Evolutionary conservation across 2,888 invertebrate genomes (phyloP), one percentile per base, ranked within the genome.

Genomic region (Drosophila sordidapex): DNA sequence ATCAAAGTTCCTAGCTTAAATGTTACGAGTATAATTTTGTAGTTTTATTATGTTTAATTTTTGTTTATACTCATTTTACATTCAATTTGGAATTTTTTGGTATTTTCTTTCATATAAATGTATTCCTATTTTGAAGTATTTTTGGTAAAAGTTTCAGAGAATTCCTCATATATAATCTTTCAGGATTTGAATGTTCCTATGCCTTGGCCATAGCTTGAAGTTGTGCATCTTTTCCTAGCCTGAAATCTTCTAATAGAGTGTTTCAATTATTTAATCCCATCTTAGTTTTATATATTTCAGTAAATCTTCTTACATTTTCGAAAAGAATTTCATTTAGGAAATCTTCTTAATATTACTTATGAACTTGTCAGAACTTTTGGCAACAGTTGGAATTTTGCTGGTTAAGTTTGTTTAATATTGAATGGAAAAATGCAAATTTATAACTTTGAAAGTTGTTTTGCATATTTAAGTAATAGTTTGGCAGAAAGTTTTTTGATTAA

Each of bases 391-490:
- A 18, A 11, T 27, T 54, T 18, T 11, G 18, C 6, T 4, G 25
- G 35, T 35, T 15, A 18, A 13, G 18, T 25, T 21, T 15, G 15
- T 1, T 25, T 18, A 2, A 27, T n/a, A 29, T 56, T n/a, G 25
- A 56, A 29, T 38, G 13, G 11, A 2, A n/a, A 54, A 56, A n/a
- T 38, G n/a, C 8, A 38, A 7, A 29, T 29, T 13, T n/a, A 6
- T 0, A 27, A 27, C 27, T 4, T 13, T 38, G 27, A 27, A 56
- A 54, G 25, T 36, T 36, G 11, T 35, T 35, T 10, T 25, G 36
- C 18, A 27, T 38, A 38, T 56, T 38, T 56, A 4, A 38, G n/a
- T n/a, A 56, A 27, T 13, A 27, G 38, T 38, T 56, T 56, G 13
- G 13, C 38, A 8, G 2, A 13, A 27, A 38, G 38, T 36, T 38